Evolutionary conservation across 2,797 vertebrate species (phyloP), one percentile per base, ranked within the genome.

Genomic region (Liparis tanakae): DNA sequence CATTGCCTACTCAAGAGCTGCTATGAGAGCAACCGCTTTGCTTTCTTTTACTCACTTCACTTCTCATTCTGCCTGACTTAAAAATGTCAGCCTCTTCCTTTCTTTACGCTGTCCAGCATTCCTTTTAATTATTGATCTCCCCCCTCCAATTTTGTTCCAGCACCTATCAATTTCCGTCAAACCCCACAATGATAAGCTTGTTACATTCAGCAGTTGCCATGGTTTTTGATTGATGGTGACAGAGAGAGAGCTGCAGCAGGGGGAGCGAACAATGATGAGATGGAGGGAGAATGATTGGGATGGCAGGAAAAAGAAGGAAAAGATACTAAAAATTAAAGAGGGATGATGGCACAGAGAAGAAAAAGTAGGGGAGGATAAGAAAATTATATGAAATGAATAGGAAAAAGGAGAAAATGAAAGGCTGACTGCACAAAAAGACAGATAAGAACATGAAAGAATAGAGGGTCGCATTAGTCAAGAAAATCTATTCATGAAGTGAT

Each of bases 181-280:
- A 89, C 77, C 80, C 89, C 88, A 89, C 88, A 92, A 91, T 91
- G 79, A 92, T 89, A 88, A 84, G 88, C 82, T 89, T 82, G 81
- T 89, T 91, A 77, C 78, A 66, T 87, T 78, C 83, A 15, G 66
- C 67, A 18, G 89, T 92, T 92, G 84, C 90, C 90, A 91, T 91
- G 92, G 90, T 82, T 80, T 85, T 86, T 91, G 91, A 94, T 91
- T 93, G 89, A 91, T 90, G 90, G 84, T 73, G 82, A 85, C 72
- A 72, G 81, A 84, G 67, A 84, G 67, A 30, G 54, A 72, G 85
- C 69, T 70, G 61, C 48, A 15, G 75, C 53, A 67, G 74, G 78
- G 61, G 58, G 48, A 80, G 70, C 8, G 22, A 76, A 81, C 46
- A 74, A 81, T 84, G 25, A 30, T 79, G 82, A 82, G 61, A 62